Conservation (phyloP, 2,113 vertebrate species). For the Danionella cerebrum region DNA sequence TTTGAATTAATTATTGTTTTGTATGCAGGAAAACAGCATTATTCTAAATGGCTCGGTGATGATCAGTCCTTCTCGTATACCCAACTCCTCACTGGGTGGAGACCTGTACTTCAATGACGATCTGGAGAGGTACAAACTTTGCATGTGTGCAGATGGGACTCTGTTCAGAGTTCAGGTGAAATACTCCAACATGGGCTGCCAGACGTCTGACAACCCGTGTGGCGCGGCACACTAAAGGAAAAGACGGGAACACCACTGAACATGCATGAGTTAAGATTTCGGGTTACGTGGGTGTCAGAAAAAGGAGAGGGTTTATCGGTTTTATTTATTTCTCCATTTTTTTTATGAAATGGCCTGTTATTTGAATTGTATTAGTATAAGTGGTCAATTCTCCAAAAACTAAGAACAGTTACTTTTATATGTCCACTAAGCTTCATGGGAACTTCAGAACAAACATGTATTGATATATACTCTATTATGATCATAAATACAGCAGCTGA, state of each 20-base stretch:
- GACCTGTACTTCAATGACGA: constrained; percentile 68
- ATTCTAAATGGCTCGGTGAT: constrained; percentile 89
- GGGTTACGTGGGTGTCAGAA: too few relatives aligned
- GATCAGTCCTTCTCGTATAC: constrained; percentile 80
- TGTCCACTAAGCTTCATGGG: not conserved
- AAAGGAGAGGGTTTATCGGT: too few relatives aligned
- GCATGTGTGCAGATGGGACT: constrained; percentile 89
- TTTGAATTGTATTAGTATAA: too few relatives aligned
- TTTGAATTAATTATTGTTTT: not conserved
- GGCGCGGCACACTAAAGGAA: constrained; percentile 60
- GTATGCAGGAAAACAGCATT: constrained; percentile 84
- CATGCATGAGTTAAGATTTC: not conserved
- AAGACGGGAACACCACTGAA: not conserved
- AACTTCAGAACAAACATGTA: not conserved
- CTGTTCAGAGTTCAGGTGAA: constrained; percentile 90
- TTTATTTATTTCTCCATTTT: not conserved
- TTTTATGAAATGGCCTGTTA: not conserved
- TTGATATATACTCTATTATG: not conserved
- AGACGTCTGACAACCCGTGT: constrained; percentile 83
- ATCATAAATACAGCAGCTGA: constrained; percentile 1
- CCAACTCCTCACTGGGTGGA: constrained; percentile 66
- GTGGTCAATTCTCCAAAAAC: too few relatives aligned
- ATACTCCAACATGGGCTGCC: constrained; percentile 86
- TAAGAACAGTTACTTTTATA: not conserved
- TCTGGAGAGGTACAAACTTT: constrained; percentile 91